These are phyloP conservation scores for Macroglossus sobrinus DNA, from an alignment of 2,113 vertebrate species.

Conservation along the genomic window DNA sequence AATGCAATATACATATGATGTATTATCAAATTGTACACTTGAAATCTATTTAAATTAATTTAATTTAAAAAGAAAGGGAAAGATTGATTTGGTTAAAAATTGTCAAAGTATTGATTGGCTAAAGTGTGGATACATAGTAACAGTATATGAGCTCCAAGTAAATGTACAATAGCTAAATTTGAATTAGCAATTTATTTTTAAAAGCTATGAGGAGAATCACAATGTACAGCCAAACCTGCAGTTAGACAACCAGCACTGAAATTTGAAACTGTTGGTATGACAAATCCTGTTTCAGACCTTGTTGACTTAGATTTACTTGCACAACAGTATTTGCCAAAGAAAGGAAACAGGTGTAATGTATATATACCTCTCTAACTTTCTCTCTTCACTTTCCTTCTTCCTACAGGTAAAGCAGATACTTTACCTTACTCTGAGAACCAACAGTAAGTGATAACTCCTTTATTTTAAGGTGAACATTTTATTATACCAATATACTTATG, in stretches of 20 bases:
- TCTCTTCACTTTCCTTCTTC: not conserved
- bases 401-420: not conserved
- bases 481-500: not conserved
- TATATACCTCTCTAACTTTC: conserved; percentile 17
- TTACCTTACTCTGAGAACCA: not conserved
- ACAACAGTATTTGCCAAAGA: conserved; percentile 20
- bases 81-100: not conserved
- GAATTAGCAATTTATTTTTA: not conserved
- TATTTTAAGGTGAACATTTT: not conserved
- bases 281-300: conserved; percentile 48
- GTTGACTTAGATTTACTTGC: conserved; percentile 60
- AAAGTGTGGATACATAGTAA: not conserved
- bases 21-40: too few relatives aligned
- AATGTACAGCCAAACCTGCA: not conserved
- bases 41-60: too few relatives aligned
- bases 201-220: not conserved
- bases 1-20: too few relatives aligned
- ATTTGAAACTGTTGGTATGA: conserved; percentile 32
- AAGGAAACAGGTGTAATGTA: conserved; percentile 56
- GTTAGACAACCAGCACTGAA: conserved; percentile 14
- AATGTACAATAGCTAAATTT: not conserved
- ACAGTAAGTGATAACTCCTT: conserved; percentile 38
- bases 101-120: not conserved
- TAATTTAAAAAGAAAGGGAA: too few relatives aligned
- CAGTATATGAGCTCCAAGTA: not conserved